phyloP scores from a whole-genome alignment of 1,140 invertebrate genomes.

The Solen grandis region DNA sequence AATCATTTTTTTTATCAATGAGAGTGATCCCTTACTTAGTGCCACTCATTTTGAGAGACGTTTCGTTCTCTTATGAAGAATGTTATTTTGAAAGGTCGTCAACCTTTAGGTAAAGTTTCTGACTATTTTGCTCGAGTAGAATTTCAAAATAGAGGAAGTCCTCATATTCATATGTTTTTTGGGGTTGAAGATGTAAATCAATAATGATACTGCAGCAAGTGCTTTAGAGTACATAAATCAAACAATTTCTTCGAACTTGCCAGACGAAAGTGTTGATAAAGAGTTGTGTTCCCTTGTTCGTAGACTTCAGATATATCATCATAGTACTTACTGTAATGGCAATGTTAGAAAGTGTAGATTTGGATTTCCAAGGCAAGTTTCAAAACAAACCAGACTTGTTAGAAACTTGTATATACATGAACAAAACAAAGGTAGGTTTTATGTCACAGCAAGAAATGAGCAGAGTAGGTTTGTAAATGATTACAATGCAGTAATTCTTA shows the following conservation, averaged over 20 bases:
- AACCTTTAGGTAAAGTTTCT: conserved; percentile 24
- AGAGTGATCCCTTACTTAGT: not conserved
- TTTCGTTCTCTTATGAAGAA: conserved; percentile 19
- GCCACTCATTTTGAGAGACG: conserved; percentile 51
- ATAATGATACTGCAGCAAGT: conserved; percentile 6
- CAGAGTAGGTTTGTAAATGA: conserved; percentile 48
- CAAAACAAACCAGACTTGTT: conserved; percentile 26
- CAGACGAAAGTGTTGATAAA: not conserved
- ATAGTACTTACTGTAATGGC: not conserved
- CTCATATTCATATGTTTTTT: conserved; percentile 59
- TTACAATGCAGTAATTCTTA: conserved; percentile 55
- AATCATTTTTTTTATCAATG: conserved; percentile 16
- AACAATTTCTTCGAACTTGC: conserved; percentile 37
- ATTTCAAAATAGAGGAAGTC: conserved; percentile 61
- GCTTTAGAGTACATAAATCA: conserved; percentile 48
- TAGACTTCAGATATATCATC: not conserved
- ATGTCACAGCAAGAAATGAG: conserved; percentile 27
- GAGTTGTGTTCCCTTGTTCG: not conserved
- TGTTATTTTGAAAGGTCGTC: conserved; percentile 21
- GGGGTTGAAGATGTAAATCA: conserved; percentile 46
- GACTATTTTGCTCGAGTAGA: conserved; percentile 57
- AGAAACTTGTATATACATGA: conserved; percentile 32
- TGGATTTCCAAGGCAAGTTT: conserved; percentile 53
- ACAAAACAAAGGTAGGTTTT: conserved; percentile 54
- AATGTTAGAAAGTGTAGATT: conserved; percentile 51